These are phyloP conservation scores for Luperina nickerlii DNA, from an alignment of 2,888 invertebrate species.

Conservation along the genomic window DNA sequence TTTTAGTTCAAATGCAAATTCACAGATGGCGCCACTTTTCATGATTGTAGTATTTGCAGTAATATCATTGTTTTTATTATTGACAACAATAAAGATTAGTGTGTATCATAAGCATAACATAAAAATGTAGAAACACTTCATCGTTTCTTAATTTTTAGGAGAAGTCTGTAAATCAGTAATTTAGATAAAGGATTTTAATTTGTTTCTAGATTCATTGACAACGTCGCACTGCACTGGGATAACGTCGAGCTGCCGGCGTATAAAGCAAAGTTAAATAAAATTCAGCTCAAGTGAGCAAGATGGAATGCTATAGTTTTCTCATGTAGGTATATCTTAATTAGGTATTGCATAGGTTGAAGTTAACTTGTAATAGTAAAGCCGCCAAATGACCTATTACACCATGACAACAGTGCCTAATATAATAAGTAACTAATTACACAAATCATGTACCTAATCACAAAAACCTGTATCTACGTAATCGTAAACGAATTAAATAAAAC, in stretches of 20 bases:
- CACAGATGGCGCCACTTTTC: constrained; percentile 27
- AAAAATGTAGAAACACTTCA: no score
- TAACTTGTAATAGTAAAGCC: background rate
- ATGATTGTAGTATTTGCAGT: background rate
- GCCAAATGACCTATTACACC: background rate
- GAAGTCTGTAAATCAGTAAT: background rate
- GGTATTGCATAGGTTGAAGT: background rate
- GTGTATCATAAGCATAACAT: no score
- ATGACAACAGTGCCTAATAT: background rate
- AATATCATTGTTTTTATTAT: background rate
- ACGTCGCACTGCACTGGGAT: constrained; percentile 81
- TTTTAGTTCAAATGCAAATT: background rate
- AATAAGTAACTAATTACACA: background rate
- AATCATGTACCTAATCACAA: background rate
- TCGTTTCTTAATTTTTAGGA: background rate
- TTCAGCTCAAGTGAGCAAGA: constrained; percentile 3
- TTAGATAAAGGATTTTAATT: background rate
- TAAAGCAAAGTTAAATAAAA: constrained; percentile 66
- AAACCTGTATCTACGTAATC: background rate
- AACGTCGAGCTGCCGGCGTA: constrained; percentile 77
- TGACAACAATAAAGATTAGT: background rate
- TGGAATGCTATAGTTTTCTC: background rate
- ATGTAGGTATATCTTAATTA: background rate
- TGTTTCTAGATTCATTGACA: constrained; percentile 79
- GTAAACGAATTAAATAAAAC: constrained; percentile 40